Evolutionary conservation across 2,888 invertebrate genomes (phyloP).

Genomic region (Escarpia spicata): DNA sequence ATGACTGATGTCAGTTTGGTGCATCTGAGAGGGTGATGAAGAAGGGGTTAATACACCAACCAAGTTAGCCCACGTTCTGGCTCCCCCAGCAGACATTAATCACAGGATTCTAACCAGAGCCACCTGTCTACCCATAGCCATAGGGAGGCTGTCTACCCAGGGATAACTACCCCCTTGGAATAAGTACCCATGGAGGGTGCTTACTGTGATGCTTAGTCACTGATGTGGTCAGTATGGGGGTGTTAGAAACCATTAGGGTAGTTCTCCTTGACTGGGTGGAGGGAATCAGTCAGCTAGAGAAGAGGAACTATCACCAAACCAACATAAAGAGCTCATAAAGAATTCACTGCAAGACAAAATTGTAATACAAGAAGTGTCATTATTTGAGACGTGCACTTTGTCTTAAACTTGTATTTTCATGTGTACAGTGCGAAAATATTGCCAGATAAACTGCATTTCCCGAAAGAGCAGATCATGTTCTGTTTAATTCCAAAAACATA

Average conservation of each 20-base stretch:
- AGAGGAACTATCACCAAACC: too few species aligned
- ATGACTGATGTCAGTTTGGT: background rate
- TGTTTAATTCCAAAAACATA: too few species aligned
- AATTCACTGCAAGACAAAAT: too few species aligned
- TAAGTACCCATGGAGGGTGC: slow-evolving; percentile 1
- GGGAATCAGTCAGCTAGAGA: too few species aligned
- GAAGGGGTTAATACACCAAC: background rate
- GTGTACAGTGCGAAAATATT: too few species aligned
- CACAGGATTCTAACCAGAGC: slow-evolving; percentile 8
- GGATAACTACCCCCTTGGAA: background rate
- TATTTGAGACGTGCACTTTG: too few species aligned
- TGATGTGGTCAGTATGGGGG: background rate
- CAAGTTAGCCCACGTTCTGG: background rate
- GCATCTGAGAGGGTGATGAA: background rate
- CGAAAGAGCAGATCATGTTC: too few species aligned
- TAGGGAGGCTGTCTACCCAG: background rate
- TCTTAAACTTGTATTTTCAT: too few species aligned
- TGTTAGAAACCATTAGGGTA: background rate
- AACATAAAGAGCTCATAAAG: too few species aligned
- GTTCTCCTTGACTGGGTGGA: background rate
- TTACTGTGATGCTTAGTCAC: background rate
- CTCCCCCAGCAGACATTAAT: background rate
- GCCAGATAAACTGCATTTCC: too few species aligned
- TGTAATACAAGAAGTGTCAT: too few species aligned
- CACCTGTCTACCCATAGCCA: background rate